Base-by-base conservation (phyloP, 2,888 invertebrate species). In the Eurytoma californica region DNA sequence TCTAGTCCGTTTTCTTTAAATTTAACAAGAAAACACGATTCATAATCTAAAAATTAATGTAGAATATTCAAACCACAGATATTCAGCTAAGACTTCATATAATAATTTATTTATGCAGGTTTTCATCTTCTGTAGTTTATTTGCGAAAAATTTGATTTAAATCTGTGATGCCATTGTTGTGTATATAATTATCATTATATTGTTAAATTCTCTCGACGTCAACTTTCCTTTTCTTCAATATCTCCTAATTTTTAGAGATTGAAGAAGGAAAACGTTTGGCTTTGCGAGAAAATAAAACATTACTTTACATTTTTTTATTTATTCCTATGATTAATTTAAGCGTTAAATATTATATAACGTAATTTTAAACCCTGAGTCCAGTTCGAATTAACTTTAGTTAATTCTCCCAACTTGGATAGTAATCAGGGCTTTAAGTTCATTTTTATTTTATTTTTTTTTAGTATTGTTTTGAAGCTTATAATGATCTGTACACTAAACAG, bases 351-450 rank as follows among this genome's bases (percentile, higher is more conserved):
- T 74, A 72, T 74, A 47, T 67, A 65, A 55, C 49, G 49, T 80
- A 65, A 51, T 18, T 58, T 72, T 18, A 53, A 5, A 58, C 9
- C 77, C 86, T 85, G 83, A 81, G 82, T 86, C 88, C 89, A 90
- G 89, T 88, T 88, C 87, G 86, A 87, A 86, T 89, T 89, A 86
- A 90, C 87, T 87, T 66, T 79, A 84, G 88, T 89, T 89, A 90
- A 90, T 88, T 84, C 85, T 85, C 80, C 83, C 84, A 86, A 87
- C 87, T 89, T 84, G 90, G 88, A 87, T 75, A 57, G 81, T 77
- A 47, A 79, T 72, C 82, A 83, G 84, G 86, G 84, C 73, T 72
- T 0, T 80, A 80, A 66, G n/a, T 74, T 85, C 83, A 58, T 69
- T 72, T 75, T 61, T 69, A 53, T 20, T 75, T 24, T 70, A 60